Conservation (phyloP, 2,888 invertebrate species). For the Polyommatus iphigenia region DNA sequence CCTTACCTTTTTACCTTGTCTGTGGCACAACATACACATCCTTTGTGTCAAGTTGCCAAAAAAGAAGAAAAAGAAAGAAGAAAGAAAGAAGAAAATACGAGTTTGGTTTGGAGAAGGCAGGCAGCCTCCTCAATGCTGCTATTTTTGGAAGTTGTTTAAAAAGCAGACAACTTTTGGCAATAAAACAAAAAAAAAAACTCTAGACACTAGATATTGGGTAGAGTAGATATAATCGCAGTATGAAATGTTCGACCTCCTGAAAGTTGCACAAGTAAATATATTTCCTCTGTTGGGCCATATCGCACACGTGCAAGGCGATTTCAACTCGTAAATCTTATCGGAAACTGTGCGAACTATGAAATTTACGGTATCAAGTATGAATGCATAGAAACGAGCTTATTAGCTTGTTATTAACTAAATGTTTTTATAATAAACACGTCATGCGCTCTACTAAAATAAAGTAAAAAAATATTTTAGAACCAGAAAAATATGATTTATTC, state of each 20-base stretch:
- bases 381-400: background rate
- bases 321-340: background rate
- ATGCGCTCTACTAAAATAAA: no score
- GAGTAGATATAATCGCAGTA: background rate
- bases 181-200: background rate
- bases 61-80: no score
- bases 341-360: background rate
- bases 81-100: no score
- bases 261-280: background rate
- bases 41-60: no score
- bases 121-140: no score
- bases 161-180: background rate
- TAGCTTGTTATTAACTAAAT: background rate
- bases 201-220: background rate
- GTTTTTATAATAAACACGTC: no score
- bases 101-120: no score
- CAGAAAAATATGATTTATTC: no score
- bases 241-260: slow-evolving; percentile 3
- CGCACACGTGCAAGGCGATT: background rate
- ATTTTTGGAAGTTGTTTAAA: no score
- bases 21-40: no score
- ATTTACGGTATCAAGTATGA: background rate
- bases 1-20: no score
- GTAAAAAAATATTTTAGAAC: no score
- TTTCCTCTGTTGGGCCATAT: background rate